These are phyloP conservation scores for Cantharis nigra DNA, from an alignment of 2,888 invertebrate species.

Conservation along the genomic window DNA sequence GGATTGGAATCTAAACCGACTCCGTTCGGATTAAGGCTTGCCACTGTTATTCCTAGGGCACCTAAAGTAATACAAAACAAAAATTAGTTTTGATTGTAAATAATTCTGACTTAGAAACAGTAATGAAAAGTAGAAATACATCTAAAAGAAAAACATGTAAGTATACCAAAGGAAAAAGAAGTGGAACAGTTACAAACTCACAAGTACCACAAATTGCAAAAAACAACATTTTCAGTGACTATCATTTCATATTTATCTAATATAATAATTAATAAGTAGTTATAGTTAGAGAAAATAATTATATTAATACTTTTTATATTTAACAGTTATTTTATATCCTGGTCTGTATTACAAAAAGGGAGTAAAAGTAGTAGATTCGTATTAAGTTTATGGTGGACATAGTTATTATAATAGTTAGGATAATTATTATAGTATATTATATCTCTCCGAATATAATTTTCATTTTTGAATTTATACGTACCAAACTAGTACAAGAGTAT, in stretches of 20 bases:
- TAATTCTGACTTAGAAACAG: neutral
- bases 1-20: constrained; percentile 66
- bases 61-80: constrained; percentile 25
- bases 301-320: neutral
- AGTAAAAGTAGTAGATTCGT: too few species aligned
- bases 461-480: neutral
- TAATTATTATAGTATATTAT: too few species aligned
- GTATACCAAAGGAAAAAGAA: neutral
- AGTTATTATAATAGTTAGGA: too few species aligned
- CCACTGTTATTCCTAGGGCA: constrained; percentile 61
- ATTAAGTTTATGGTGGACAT: too few species aligned
- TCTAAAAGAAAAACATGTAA: constrained; percentile 11
- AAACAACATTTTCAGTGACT: neutral
- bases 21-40: constrained; percentile 70
- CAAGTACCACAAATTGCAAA: neutral
- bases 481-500: neutral
- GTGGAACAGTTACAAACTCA: neutral
- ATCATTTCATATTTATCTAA: neutral
- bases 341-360: neutral
- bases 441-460: neutral
- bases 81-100: neutral
- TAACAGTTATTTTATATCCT: neutral
- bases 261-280: neutral
- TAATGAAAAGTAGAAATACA: constrained; percentile 17
- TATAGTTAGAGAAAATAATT: neutral